phyloP scores from a whole-genome alignment of 2,797 vertebrate species.

The Danio aesculapii region DNA sequence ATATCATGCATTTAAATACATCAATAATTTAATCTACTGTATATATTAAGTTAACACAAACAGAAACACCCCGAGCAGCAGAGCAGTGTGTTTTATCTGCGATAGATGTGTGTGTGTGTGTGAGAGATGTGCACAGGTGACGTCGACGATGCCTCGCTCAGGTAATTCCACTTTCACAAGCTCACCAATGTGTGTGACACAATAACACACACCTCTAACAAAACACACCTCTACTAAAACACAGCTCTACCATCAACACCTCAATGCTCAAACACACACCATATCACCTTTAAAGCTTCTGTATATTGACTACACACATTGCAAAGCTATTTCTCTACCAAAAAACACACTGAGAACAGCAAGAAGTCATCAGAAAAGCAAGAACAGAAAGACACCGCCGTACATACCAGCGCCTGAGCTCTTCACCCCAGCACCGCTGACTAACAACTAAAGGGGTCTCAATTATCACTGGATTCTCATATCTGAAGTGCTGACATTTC shows the following conservation, averaged over 20 bases:
- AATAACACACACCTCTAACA: too few relatives aligned
- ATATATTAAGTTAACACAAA: too few relatives aligned
- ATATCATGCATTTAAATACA: too few relatives aligned
- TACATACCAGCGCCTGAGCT: slow-evolving; percentile 30
- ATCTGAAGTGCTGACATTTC: slow-evolving; percentile 69
- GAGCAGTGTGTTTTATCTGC: too few relatives aligned
- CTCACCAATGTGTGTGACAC: neutral
- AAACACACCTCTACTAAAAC: too few relatives aligned
- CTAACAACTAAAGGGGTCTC: slow-evolving; percentile 57
- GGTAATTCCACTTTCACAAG: neutral
- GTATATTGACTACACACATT: neutral
- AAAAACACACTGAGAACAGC: neutral
- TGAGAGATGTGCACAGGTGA: neutral
- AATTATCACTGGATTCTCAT: slow-evolving; percentile 47
- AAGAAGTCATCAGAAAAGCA: neutral
- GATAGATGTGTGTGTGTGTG: too few relatives aligned
- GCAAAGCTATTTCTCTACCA: neutral
- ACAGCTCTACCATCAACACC: neutral
- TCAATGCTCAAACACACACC: neutral
- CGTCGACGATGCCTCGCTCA: neutral
- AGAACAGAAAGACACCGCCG: neutral
- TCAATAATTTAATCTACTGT: too few relatives aligned
- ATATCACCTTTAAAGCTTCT: too few relatives aligned
- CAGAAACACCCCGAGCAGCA: too few relatives aligned
- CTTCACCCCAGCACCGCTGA: neutral